phyloP scores from a whole-genome alignment of 2,888 invertebrate species.

The Stenotaenia linearis region DNA sequence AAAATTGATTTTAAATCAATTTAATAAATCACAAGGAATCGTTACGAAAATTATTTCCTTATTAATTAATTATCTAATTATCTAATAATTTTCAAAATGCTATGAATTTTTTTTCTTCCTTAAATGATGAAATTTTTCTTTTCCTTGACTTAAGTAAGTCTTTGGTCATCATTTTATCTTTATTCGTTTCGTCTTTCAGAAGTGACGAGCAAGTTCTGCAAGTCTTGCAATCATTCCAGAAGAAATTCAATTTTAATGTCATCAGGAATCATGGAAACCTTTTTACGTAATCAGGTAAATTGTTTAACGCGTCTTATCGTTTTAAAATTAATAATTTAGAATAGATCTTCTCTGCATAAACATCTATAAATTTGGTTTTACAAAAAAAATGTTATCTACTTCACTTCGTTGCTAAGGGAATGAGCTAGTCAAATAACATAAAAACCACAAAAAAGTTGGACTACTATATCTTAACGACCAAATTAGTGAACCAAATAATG shows the following conservation, averaged over 20 bases:
- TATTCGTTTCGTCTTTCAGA: background rate
- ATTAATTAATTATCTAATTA: no score
- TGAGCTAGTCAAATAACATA: background rate
- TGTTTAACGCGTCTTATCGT: no score
- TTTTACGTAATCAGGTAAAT: background rate
- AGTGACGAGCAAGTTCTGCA: background rate
- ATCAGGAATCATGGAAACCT: background rate
- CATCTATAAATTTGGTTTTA: no score
- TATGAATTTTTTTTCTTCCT: background rate
- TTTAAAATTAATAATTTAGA: no score
- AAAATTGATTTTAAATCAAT: no score
- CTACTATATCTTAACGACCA: no score
- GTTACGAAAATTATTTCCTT: no score
- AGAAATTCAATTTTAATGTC: background rate
- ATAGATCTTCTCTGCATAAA: no score
- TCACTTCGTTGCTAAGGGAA: background rate
- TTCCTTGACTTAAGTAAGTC: background rate
- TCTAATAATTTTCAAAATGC: background rate
- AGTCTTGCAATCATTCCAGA: background rate
- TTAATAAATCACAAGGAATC: no score
- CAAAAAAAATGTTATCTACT: background rate
- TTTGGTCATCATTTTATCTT: background rate
- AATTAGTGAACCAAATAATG: no score
- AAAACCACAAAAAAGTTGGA: no score
- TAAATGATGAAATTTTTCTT: background rate